Percentiles rank a stretch among this genome's conserved stretches.
Conservation (phyloP, 2,888 invertebrate genomes). For the Steinernema scapterisci region DNA sequence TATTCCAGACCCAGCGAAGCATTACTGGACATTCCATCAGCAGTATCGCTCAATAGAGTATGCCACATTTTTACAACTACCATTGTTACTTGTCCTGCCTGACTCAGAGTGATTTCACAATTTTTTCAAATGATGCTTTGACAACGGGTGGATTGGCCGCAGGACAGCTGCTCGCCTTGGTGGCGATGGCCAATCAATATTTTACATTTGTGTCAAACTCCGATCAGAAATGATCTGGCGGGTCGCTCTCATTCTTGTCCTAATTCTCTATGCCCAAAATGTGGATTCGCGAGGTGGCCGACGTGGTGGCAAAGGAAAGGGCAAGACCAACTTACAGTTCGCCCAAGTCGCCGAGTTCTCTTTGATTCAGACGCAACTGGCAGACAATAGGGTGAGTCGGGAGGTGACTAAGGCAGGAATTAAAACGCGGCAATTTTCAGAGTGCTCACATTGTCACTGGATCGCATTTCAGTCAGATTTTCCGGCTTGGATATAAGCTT, state of each 20-base stretch:
- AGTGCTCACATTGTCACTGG: conserved; percentile 66
- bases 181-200: not conserved
- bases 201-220: not conserved
- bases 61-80: no score
- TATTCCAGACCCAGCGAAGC: no score
- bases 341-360: conserved; percentile 67
- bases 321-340: conserved; percentile 66
- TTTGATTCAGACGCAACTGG: conserved; percentile 56
- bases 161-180: not conserved
- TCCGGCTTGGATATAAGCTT: conserved; percentile 84
- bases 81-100: no score
- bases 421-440: conserved; percentile 46
- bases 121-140: no score
- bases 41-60: no score
- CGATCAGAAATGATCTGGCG: not conserved
- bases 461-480: conserved; percentile 63
- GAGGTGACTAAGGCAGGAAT: not conserved
- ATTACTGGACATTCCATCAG: no score
- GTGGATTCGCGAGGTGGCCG: conserved; percentile 59
- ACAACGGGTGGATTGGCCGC: no score
- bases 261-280: not conserved
- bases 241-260: not conserved
- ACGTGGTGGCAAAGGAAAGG: conserved; percentile 58
- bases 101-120: no score
- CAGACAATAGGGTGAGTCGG: conserved; percentile 62